Evolutionary conservation across 2,113 vertebrate genomes (phyloP).

Genomic region (Panthera tigris): DNA sequence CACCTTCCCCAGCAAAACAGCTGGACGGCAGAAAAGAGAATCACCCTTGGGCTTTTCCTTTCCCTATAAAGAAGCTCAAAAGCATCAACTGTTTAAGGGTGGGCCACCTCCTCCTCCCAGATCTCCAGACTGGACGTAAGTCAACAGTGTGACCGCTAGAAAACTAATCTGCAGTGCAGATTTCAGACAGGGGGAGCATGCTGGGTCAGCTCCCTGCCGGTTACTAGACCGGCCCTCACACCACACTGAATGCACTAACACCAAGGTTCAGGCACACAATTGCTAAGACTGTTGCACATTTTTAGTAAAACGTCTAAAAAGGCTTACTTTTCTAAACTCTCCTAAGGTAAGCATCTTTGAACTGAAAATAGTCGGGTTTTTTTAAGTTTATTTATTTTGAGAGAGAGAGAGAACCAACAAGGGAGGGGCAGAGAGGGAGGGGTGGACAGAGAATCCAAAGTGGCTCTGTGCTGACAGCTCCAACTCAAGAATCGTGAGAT

Average conservation of each 20-base stretch:
- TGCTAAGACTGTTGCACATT: neutral
- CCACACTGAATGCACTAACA: neutral
- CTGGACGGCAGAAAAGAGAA: neutral
- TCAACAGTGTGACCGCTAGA: neutral
- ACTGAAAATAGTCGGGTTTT: neutral
- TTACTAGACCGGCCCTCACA: too few species aligned
- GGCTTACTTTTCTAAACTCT: neutral
- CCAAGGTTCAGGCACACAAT: fast-evolving
- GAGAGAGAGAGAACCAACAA: too few species aligned
- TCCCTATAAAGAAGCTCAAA: neutral
- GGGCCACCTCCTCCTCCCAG: neutral
- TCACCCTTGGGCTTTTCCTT: neutral
- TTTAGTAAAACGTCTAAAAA: neutral
- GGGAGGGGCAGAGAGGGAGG: too few species aligned
- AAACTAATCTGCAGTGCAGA: neutral
- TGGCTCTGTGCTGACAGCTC: too few species aligned
- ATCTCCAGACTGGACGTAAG: neutral
- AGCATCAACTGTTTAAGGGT: neutral
- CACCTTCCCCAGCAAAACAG: neutral
- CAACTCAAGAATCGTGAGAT: too few species aligned
- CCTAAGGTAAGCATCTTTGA: neutral
- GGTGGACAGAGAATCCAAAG: too few species aligned
- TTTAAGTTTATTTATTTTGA: too few species aligned
- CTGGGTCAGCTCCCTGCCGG: neutral
- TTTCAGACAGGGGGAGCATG: neutral